phyloP scores from a whole-genome alignment of 2,888 invertebrate species.

The Tanypteryx hageni region DNA sequence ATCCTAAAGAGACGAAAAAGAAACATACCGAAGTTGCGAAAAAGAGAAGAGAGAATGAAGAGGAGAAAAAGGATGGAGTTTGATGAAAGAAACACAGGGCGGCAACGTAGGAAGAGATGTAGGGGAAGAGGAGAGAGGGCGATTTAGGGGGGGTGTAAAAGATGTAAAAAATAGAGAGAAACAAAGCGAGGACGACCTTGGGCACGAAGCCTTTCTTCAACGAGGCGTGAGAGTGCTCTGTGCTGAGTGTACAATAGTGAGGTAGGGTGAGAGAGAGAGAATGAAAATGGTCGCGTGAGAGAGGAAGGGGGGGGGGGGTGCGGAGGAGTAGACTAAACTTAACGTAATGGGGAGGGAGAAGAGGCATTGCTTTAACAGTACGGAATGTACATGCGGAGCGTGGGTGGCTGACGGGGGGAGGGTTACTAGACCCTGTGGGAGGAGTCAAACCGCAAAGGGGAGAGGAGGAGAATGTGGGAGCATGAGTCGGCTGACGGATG shows the following conservation, averaged over 20 bases:
- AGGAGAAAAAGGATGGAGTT: not conserved
- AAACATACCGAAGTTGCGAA: not conserved
- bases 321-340: conserved; percentile 37
- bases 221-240: conserved; percentile 34
- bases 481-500: not conserved
- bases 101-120: too few relatives aligned
- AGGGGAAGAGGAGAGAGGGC: too few relatives aligned
- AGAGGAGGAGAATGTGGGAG: not conserved
- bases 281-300: not conserved
- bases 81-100: not conserved
- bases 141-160: not conserved
- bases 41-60: not conserved
- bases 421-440: not conserved
- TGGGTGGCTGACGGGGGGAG: not conserved
- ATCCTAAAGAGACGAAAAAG: not conserved
- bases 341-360: conserved; percentile 36
- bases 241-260: not conserved
- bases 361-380: not conserved
- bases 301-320: not conserved
- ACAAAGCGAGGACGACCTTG: conserved; percentile 53
- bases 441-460: not conserved
- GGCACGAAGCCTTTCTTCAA: conserved; percentile 48
- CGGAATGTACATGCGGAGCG: not conserved
- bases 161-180: not conserved
- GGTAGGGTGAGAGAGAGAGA: not conserved